Evolutionary conservation across 2,888 invertebrate genomes (phyloP).

Genomic region (Digitonthophagus gazella): DNA sequence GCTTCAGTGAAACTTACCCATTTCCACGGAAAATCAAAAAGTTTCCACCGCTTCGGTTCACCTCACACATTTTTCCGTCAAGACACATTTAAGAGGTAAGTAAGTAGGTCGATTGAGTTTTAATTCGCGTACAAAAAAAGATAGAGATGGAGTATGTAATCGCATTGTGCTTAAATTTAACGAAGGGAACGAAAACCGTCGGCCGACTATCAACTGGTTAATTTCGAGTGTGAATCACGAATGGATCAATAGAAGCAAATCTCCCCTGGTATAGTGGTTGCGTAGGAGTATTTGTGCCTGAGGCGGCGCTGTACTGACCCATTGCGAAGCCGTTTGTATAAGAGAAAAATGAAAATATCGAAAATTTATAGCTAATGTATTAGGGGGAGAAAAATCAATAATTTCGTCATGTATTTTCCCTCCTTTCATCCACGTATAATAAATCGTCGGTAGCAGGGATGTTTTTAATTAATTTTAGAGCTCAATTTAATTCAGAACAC

Average conservation of each 20-base stretch:
- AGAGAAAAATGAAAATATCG: not conserved
- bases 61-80: not conserved
- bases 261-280: constrained; percentile 24
- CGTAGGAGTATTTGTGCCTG: constrained; percentile 25
- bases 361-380: not conserved
- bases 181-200: not conserved
- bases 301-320: constrained; percentile 18
- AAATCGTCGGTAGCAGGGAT: not conserved
- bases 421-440: too few relatives aligned
- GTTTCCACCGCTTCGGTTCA: not conserved
- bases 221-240: constrained; percentile 32
- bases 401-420: not conserved
- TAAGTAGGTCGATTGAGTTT: not conserved
- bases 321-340: not conserved
- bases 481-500: not conserved
- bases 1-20: not conserved
- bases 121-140: not conserved
- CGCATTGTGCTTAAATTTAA: not conserved
- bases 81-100: constrained; percentile 10
- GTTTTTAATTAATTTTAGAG: not conserved
- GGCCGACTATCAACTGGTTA: constrained; percentile 30
- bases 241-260: constrained; percentile 29
- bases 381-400: not conserved
- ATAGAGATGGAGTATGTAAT: not conserved
- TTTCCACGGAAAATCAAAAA: not conserved